Base-by-base conservation (phyloP, 2,888 invertebrate genomes). In the Rhagonycha lutea region DNA sequence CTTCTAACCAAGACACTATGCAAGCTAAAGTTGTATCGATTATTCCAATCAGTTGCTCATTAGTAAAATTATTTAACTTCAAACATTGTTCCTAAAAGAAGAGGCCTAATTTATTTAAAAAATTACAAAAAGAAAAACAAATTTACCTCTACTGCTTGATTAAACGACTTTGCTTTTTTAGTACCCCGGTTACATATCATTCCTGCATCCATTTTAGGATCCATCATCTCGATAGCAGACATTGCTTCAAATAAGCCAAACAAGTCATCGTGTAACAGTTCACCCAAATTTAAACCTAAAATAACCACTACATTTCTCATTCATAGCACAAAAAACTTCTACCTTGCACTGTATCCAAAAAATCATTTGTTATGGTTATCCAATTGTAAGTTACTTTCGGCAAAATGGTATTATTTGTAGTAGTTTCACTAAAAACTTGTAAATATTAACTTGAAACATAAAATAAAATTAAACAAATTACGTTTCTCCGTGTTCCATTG, bases 221-320 rank as follows among this genome's bases (percentile, higher is more conserved):
- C 99, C 99, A 99, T 99, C 96, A 99, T 98, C 89, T 99, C 99
- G 83, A 99, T 99, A 0, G 99, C 99, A 0, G 98, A 98, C 99
- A 99, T 99, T 0, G 98, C 99, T 87, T 99, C 99, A 88, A 97
- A 97, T 61, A 99, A 89, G 3, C 98, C 96, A 89, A 95, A 97
- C 18, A 95, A 88, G 70, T 95, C 94, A 90, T 98, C 97, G 84
- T 98, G 98, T 8, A 98, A 89, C 32, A 98, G 89, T 87, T 98
- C 98, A 3, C 98, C 98, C 70, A 98, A 89, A 82, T 94, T 90
- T 77, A 98, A 89, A 85, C 96, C 96, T 93, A 83, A 14, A 84
- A 82, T 68, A 71, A 74, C 74, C 75, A 72, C 9, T 23, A 62
- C 4, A 11, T 62, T 14, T 11, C 62, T 14, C 3, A 18, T 62